These are phyloP conservation scores for Climacteris rufus DNA, from an alignment of 2,113 vertebrate species.

Conservation along the genomic window DNA sequence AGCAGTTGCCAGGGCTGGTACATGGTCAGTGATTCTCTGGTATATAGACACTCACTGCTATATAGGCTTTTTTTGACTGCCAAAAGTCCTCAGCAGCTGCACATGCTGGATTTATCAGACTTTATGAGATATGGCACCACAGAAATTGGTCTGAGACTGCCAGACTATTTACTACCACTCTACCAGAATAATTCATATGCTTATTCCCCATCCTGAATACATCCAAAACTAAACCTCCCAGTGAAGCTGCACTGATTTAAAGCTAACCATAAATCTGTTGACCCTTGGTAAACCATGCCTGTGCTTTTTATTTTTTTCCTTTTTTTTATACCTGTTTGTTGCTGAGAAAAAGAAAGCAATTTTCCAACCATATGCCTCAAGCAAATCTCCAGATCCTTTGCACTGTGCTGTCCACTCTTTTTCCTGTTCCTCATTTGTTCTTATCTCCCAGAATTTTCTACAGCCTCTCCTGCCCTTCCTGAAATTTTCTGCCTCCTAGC, in stretches of 20 bases:
- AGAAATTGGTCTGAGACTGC: slow-evolving; percentile 50
- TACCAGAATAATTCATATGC: slow-evolving; percentile 40
- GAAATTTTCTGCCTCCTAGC: background rate
- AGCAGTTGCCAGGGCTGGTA: background rate
- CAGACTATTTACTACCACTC: slow-evolving; percentile 23
- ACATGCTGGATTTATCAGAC: slow-evolving; percentile 35
- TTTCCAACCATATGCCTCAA: background rate
- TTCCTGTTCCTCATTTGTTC: background rate
- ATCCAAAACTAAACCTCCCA: background rate
- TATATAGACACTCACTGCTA: background rate
- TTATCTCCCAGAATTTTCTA: background rate
- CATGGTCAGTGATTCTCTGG: background rate
- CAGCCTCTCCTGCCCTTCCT: background rate
- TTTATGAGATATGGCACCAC: slow-evolving; percentile 40
- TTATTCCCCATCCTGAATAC: background rate
- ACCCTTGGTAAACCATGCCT: background rate
- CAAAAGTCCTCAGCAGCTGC: slow-evolving; percentile 24
- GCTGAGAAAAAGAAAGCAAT: background rate
- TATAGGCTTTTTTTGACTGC: background rate
- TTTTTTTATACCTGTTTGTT: background rate
- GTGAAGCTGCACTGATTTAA: slow-evolving; percentile 15
- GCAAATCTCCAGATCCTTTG: background rate
- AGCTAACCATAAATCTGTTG: background rate
- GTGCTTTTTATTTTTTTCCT: background rate
- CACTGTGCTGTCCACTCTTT: background rate